These are phyloP conservation scores for Protobothrops mucrosquamatus DNA, from an alignment of 2,113 vertebrate species.

Conservation along the genomic window DNA sequence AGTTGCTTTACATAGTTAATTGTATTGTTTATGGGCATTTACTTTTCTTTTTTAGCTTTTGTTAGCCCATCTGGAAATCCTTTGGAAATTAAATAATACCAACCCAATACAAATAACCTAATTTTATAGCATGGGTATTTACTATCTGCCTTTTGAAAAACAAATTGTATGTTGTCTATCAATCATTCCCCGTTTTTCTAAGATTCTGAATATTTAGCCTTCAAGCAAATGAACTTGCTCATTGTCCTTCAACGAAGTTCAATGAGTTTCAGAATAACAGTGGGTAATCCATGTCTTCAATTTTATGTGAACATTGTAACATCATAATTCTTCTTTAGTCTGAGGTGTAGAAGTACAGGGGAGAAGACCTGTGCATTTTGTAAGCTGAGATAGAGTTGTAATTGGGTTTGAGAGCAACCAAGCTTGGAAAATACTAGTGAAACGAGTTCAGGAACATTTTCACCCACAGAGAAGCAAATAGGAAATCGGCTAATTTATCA, in stretches of 20 bases:
- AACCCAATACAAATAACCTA: not conserved
- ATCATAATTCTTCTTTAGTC: not conserved
- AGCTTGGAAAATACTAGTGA: not conserved
- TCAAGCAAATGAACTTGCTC: not conserved
- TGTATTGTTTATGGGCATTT: not conserved
- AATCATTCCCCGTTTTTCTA: not conserved
- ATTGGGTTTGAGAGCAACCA: not conserved
- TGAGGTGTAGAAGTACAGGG: not conserved
- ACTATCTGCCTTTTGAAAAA: not conserved
- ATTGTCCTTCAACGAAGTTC: not conserved
- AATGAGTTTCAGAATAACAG: not conserved
- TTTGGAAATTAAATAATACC: not conserved
- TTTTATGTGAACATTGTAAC: not conserved
- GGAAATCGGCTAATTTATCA: not conserved
- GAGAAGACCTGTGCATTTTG: not conserved
- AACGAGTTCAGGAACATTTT: not conserved
- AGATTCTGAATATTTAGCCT: not conserved
- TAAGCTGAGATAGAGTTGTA: not conserved
- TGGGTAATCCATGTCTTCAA: not conserved
- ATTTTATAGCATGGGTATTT: not conserved
- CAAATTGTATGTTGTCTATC: not conserved
- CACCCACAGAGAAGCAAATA: not conserved
- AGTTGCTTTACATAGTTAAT: not conserved
- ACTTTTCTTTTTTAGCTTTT: not conserved
- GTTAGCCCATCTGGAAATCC: not conserved